Percentiles rank a stretch among this genome's conserved stretches.
These are phyloP conservation scores for Eulemur coronatus DNA, from an alignment of 2,797 vertebrate species.

Conservation along the genomic window DNA sequence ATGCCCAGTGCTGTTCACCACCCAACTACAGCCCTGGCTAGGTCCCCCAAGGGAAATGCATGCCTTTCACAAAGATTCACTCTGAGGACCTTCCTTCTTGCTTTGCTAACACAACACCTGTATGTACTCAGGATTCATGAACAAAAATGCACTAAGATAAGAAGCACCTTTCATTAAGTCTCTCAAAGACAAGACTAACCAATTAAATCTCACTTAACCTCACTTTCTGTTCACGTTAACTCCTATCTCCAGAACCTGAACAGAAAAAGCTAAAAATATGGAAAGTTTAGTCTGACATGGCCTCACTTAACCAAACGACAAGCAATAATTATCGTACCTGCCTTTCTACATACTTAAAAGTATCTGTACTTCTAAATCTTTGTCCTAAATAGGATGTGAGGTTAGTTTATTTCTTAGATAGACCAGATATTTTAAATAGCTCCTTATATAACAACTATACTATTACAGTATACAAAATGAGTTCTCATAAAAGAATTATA, in stretches of 20 bases:
- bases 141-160: neutral
- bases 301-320: neutral
- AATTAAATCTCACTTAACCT: neutral
- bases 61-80: neutral
- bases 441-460: conserved; percentile 12
- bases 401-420: neutral
- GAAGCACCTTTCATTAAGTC: neutral
- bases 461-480: neutral
- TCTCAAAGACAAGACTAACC: neutral
- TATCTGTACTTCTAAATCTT: neutral
- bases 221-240: neutral
- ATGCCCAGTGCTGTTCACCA: neutral
- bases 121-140: neutral
- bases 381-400: neutral
- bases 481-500: neutral
- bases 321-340: neutral
- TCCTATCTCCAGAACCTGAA: neutral
- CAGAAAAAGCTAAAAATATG: neutral
- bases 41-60: neutral
- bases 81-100: neutral
- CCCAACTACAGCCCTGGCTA: neutral
- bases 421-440: neutral
- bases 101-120: neutral
- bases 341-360: neutral
- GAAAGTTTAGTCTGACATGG: neutral